Evolutionary conservation across 2,888 invertebrate genomes (phyloP).

Genomic region (Cylindroiulus punctatus): DNA sequence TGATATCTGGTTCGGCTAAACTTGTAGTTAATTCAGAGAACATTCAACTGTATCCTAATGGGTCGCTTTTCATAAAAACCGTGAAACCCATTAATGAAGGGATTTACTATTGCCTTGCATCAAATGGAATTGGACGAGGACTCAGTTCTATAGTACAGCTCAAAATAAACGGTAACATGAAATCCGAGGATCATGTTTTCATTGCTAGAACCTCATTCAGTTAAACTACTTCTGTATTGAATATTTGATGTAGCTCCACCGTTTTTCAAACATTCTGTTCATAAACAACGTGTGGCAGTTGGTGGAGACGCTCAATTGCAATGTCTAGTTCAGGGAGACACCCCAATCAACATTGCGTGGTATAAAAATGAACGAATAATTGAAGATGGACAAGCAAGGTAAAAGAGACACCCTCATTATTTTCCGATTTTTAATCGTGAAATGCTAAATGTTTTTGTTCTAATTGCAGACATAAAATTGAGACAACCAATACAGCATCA

Average conservation of each 20-base stretch:
- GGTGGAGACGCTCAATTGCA: conserved; percentile 46
- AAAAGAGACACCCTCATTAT: too few species aligned
- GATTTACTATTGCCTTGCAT: conserved; percentile 56
- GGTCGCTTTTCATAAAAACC: conserved; percentile 53
- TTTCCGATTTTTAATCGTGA: too few species aligned
- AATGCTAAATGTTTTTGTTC: not conserved
- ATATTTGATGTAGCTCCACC: conserved; percentile 53
- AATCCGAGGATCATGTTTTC: not conserved
- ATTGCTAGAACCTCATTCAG: not conserved
- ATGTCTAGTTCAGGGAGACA: conserved; percentile 55
- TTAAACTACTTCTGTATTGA: not conserved
- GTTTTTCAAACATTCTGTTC: conserved; percentile 44
- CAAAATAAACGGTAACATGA: conserved; percentile 60
- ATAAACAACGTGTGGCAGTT: not conserved
- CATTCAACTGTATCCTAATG: conserved; percentile 52
- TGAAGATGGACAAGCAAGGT: conserved; percentile 48
- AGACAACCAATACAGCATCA: conserved; percentile 54
- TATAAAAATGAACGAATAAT: conserved; percentile 54
- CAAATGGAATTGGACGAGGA: conserved; percentile 56
- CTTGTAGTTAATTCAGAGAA: conserved; percentile 12
- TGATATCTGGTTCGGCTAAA: not conserved
- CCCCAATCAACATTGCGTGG: conserved; percentile 55
- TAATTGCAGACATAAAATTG: conserved; percentile 48
- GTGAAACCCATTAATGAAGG: conserved; percentile 54
- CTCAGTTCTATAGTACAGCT: conserved; percentile 55